Conservation (phyloP, 2,797 vertebrate species). For the Liparis tanakae region DNA sequence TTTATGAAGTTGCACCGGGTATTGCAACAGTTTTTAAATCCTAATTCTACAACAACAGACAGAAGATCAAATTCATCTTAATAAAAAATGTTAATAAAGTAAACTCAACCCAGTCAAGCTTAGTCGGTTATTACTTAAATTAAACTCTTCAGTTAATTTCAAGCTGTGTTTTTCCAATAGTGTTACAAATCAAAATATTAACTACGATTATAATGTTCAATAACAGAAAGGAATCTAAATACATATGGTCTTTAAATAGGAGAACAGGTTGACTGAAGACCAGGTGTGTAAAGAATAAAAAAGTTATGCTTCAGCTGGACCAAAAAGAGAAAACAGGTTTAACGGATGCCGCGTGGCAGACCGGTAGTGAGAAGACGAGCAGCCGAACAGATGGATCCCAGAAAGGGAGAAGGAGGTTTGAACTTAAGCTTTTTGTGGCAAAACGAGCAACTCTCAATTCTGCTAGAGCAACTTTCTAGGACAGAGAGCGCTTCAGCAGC, state of each 20-base stretch:
- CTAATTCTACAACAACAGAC: slow-evolving; percentile 12
- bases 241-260: slow-evolving; percentile 3
- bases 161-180: no score
- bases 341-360: slow-evolving; percentile 41
- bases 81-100: slow-evolving; percentile 4
- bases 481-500: slow-evolving; percentile 24
- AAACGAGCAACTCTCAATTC: slow-evolving; percentile 30
- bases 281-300: slow-evolving; percentile 49
- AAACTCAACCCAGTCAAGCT: not conserved
- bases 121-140: not conserved
- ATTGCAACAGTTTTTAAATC: slow-evolving; percentile 15
- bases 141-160: not conserved
- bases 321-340: slow-evolving; percentile 38
- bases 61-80: not conserved
- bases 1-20: slow-evolving; percentile 5
- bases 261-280: slow-evolving; percentile 42
- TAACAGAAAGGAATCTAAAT: not conserved
- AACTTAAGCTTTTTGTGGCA: slow-evolving; percentile 34
- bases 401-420: slow-evolving; percentile 16
- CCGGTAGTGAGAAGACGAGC: slow-evolving; percentile 41
- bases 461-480: slow-evolving; percentile 36
- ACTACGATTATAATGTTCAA: not conserved
- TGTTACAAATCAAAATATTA: no score
- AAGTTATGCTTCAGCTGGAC: slow-evolving; percentile 34
- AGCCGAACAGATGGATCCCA: slow-evolving; percentile 27